Evolutionary conservation across 2,888 invertebrate genomes (phyloP).

Genomic region (Drosophila picticornis): DNA sequence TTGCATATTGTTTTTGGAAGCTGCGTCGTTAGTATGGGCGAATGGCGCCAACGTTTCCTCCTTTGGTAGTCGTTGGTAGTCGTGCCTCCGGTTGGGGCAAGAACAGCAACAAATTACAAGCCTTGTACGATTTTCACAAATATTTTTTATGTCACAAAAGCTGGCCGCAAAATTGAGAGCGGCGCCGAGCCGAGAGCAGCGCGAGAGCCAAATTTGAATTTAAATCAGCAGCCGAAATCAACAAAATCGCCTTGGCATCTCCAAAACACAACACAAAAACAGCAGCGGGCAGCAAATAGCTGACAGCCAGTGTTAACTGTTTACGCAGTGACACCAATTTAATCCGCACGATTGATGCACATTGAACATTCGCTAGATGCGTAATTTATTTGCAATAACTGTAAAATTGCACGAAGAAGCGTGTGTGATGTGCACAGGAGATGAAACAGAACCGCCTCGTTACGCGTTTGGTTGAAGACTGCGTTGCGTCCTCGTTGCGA

Average conservation of each 20-base stretch:
- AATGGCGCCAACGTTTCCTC: slow-evolving; percentile 6
- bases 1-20: slow-evolving; percentile 2
- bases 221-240: slow-evolving; percentile 50
- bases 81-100: slow-evolving; percentile 5
- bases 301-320: neutral
- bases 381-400: slow-evolving; percentile 9
- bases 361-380: neutral
- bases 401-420: slow-evolving; percentile 12
- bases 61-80: neutral
- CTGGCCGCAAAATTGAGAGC: slow-evolving; percentile 41
- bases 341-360: slow-evolving; percentile 5
- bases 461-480: slow-evolving; percentile 78
- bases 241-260: slow-evolving; percentile 51
- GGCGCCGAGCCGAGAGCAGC: slow-evolving; percentile 38
- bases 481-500: slow-evolving; percentile 47
- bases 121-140: slow-evolving; percentile 48
- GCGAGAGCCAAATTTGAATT: slow-evolving; percentile 57
- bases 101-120: slow-evolving; percentile 8
- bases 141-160: slow-evolving; percentile 58
- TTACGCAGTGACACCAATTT: neutral
- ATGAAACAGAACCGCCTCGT: slow-evolving; percentile 70
- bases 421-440: slow-evolving; percentile 28
- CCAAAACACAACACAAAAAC: slow-evolving; percentile 1
- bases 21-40: neutral
- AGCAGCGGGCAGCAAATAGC: neutral